A percentile compares a stretch with the other conserved stretches of the same genome.
Evolutionary conservation across 2,113 vertebrate genomes (phyloP).

Genomic region (Myotis davidii): DNA sequence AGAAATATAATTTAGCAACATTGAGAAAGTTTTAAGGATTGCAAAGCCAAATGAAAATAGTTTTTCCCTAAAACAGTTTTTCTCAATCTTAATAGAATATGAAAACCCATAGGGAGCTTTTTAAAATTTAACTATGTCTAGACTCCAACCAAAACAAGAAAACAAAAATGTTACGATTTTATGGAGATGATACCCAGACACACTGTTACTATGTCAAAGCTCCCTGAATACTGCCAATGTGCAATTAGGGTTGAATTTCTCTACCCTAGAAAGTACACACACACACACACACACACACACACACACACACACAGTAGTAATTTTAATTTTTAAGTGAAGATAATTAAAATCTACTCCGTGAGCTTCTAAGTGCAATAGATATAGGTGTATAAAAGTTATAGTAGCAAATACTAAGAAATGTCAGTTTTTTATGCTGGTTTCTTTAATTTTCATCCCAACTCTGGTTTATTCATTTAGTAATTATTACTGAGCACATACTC

Average conservation of each 20-base stretch:
- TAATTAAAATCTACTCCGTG: neutral
- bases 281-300: neutral
- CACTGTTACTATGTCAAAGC: neutral
- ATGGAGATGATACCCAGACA: neutral
- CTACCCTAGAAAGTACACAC: neutral
- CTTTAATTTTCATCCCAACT: neutral
- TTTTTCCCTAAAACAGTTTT: neutral
- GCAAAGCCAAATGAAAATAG: neutral
- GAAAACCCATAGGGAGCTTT: neutral
- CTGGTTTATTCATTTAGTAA: neutral
- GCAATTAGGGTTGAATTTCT: neutral
- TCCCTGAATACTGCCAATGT: neutral
- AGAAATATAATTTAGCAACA: neutral
- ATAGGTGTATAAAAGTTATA: neutral
- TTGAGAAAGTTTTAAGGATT: neutral
- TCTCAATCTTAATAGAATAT: neutral
- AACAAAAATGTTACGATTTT: neutral
- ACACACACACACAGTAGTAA: neutral
- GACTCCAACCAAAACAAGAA: neutral
- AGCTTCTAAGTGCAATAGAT: neutral
- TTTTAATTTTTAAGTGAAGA: neutral
- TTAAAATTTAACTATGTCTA: neutral
- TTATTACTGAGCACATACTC: neutral
- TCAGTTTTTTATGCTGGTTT: neutral
- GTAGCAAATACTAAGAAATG: neutral